Conservation (phyloP, 2,113 vertebrate species). For the Furnarius figulus region DNA sequence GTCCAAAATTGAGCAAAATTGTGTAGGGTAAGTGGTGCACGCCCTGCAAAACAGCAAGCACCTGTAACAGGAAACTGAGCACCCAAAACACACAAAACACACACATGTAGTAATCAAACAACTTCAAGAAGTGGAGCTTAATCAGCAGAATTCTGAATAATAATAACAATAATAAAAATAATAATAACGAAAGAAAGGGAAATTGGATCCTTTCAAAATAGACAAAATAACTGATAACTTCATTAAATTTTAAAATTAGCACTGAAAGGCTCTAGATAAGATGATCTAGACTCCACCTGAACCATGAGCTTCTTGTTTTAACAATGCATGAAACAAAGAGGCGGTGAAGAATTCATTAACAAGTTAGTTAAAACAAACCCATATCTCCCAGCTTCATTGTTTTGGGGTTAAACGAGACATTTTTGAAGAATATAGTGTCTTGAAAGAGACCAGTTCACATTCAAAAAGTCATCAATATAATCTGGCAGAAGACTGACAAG, state of each 20-base stretch:
- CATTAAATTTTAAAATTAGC: not conserved
- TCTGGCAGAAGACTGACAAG: not conserved
- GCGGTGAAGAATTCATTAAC: not conserved
- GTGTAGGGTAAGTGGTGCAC: not conserved
- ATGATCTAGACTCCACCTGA: constrained; percentile 29
- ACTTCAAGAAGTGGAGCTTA: not conserved
- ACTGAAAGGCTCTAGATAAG: constrained; percentile 27
- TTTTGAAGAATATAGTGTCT: not conserved
- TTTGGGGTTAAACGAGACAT: not conserved
- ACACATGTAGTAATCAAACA: not conserved
- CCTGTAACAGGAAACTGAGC: not conserved
- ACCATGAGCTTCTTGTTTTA: constrained; percentile 59
- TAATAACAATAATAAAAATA: not conserved
- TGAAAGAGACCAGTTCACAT: not conserved
- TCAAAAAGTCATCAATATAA: not conserved
- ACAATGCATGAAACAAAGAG: constrained; percentile 34
- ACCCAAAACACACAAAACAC: not conserved
- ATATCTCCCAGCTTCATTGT: not conserved
- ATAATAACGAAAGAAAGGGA: fast-evolving
- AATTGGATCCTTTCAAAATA: not conserved
- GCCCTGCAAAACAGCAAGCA: not conserved
- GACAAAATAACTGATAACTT: not conserved
- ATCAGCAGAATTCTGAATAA: not conserved
- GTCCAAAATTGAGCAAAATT: not conserved
- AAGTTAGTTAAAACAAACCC: not conserved